Percentiles rank a stretch among this genome's conserved stretches.
Evolutionary conservation across 2,888 invertebrate genomes (phyloP).

Genomic region (Epiblema foenella): DNA sequence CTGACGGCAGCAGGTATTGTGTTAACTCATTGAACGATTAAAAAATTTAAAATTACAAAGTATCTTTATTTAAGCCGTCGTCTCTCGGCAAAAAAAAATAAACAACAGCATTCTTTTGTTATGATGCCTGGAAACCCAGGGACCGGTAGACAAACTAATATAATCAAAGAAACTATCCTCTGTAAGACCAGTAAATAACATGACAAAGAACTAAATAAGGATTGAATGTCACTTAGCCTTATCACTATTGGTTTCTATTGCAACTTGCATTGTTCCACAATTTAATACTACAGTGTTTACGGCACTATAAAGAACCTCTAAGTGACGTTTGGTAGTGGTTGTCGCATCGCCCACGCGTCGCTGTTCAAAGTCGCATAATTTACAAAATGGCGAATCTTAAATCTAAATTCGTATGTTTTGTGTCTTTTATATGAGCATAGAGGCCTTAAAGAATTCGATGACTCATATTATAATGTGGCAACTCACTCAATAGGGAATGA

Average conservation of each 20-base stretch:
- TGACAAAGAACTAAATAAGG: background rate
- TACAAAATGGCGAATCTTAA: slow-evolving; percentile 8
- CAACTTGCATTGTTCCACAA: slow-evolving; percentile 20
- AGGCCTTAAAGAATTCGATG: background rate
- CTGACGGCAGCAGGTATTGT: no score
- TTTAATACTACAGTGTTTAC: slow-evolving; percentile 30
- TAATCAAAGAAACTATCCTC: no score
- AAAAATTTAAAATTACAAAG: no score
- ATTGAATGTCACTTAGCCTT: slow-evolving; percentile 14
- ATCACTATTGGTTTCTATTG: slow-evolving; percentile 19
- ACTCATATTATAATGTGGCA: background rate
- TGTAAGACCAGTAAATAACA: no score
- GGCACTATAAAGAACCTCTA: slow-evolving; percentile 30
- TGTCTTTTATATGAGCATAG: background rate
- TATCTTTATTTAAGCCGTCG: no score
- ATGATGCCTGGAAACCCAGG: no score
- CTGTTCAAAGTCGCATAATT: slow-evolving; percentile 6
- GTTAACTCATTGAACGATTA: no score
- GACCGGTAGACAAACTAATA: no score
- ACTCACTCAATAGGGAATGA: background rate
- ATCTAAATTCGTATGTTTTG: background rate
- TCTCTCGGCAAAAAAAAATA: no score
- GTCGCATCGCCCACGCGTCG: slow-evolving; percentile 36
- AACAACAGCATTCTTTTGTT: no score
- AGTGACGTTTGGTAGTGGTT: slow-evolving; percentile 35